Evolutionary conservation across 2,888 invertebrate species (phyloP), one percentile per base, ranked within the genome.

Genomic region (Sthenelais limicola): DNA sequence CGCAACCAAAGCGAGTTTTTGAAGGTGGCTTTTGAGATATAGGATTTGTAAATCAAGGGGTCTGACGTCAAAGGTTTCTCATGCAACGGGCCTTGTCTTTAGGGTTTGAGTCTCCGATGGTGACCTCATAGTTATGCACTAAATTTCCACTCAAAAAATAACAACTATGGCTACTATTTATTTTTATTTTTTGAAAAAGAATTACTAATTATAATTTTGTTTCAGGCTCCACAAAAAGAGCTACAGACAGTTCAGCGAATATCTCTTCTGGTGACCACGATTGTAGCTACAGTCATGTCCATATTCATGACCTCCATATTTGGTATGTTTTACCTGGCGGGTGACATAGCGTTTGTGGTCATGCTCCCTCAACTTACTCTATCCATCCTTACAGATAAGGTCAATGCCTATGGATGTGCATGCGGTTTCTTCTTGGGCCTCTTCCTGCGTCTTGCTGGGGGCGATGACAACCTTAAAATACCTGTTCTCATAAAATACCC

Each of bases 401-500:
- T 69, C 15, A 76, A 76, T 52, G 73, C 73, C 5, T 74, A 73
- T 24, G 76, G 76, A 18, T 74, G 70, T 4, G 26, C 73, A 12
- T 83, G 68, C 69, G 85, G 62, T 35, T 86, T 43, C 88, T 91
- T 94, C 77, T 91, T 95, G 79, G 96, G 95, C 0, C 86, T 94
- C 78, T 92, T 95, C 62, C 77, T 85, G 74, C 91, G 97, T 3
- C 88, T 96, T 68, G 91, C 94, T 0, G 96, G 97, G 0, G 94
- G 97, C 0, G 97, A 97, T 89, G 92, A 92, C 69, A 88, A 95
- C 81, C 90, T 97, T 85, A 93, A 93, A 0, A 89, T 97, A 70
- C 92, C 93, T 0, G 91, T 96, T 0, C 87, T 95, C 49, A 93
- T 97, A 78, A 92, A 94, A 85, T 97, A 92, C 88, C 96, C 96